Conservation (phyloP, 2,888 invertebrate genomes). For the Cerastis leucographa region DNA sequence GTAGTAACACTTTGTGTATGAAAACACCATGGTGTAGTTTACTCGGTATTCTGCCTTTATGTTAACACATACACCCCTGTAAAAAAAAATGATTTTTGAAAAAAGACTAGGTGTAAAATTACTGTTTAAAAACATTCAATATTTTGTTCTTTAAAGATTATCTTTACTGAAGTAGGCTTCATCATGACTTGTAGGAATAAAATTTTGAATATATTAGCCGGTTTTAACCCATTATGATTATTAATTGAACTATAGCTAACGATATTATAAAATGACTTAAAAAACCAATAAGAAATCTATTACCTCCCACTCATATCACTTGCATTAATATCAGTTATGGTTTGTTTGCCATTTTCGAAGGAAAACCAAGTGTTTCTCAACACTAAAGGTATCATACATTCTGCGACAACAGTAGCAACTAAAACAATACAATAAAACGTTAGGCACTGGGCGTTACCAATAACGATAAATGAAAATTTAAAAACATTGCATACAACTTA, state of each 20-base stretch:
- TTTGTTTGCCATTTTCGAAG: slow-evolving; percentile 96
- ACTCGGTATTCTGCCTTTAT: slow-evolving; percentile 94
- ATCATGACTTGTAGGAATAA: background rate
- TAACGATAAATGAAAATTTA: slow-evolving; percentile 56
- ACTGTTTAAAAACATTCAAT: too few relatives aligned
- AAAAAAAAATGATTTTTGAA: too few relatives aligned
- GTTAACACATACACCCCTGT: slow-evolving; percentile 93
- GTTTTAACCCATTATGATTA: background rate
- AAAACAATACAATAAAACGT: slow-evolving; percentile 71
- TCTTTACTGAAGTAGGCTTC: background rate
- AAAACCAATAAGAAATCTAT: slow-evolving; percentile 43
- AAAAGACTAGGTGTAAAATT: too few relatives aligned
- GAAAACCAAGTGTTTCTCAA: slow-evolving; percentile 97
- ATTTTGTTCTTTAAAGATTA: too few relatives aligned
- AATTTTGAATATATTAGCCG: background rate
- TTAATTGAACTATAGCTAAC: background rate
- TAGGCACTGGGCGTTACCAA: slow-evolving; percentile 82
- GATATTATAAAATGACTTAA: background rate
- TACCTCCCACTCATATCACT: slow-evolving; percentile 93
- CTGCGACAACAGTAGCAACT: slow-evolving; percentile 80
- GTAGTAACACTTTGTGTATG: slow-evolving; percentile 93
- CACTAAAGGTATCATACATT: slow-evolving; percentile 94
- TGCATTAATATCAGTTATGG: slow-evolving; percentile 95
- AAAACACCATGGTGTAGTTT: slow-evolving; percentile 96
- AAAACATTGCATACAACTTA: slow-evolving; percentile 60